A percentile compares a stretch with the other conserved stretches of the same genome.
phyloP scores from a whole-genome alignment of 2,113 vertebrate genomes.

The Peucedramus taeniatus region DNA sequence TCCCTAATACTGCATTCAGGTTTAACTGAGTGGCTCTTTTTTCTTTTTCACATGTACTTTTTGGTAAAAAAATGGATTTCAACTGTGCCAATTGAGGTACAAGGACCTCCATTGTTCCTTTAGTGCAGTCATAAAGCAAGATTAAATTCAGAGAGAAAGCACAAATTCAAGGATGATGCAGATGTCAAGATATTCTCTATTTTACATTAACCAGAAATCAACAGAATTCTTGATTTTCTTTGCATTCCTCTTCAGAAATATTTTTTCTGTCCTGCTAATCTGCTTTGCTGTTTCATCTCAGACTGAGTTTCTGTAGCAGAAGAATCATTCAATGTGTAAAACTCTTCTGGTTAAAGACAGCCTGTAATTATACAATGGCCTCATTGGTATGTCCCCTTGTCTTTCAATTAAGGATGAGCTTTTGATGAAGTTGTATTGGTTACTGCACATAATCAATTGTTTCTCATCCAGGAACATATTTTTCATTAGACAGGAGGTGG shows the following conservation, averaged over 20 bases:
- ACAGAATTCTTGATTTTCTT: not conserved
- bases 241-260: not conserved
- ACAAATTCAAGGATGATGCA: not conserved
- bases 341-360: not conserved
- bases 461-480: conserved; percentile 42
- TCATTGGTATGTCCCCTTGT: not conserved
- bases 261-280: not conserved
- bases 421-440: conserved; percentile 31
- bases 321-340: not conserved
- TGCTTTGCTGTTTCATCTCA: not conserved
- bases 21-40: not conserved
- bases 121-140: not conserved
- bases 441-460: conserved; percentile 39
- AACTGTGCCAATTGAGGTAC: not conserved
- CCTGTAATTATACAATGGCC: not conserved
- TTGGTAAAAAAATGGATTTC: not conserved
- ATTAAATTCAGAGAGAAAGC: not conserved
- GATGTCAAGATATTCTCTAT: not conserved
- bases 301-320: not conserved
- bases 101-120: not conserved
- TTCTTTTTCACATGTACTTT: not conserved
- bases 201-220: not conserved
- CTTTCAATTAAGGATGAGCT: conserved; percentile 41
- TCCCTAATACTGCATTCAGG: not conserved
- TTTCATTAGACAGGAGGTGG: conserved; percentile 46